Evolutionary conservation across 2,888 invertebrate species (phyloP).

Genomic region (Therioaphis trifolii): DNA sequence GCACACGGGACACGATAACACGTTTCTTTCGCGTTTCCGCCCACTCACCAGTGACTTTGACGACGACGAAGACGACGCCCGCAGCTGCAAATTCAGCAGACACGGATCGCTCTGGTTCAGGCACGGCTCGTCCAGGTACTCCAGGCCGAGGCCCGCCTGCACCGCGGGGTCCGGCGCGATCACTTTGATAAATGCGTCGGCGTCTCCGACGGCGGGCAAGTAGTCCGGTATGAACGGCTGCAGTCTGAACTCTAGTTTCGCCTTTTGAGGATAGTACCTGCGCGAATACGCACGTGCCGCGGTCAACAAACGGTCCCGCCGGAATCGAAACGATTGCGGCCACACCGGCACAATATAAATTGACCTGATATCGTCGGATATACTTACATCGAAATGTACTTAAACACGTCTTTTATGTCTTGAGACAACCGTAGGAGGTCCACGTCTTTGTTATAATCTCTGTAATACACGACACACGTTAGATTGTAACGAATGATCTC

Average conservation of each 20-base stretch:
- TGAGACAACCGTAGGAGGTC: slow-evolving; percentile 79
- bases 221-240: slow-evolving; percentile 96
- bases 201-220: slow-evolving; percentile 97
- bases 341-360: no score
- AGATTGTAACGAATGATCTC: no score
- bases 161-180: slow-evolving; percentile 78
- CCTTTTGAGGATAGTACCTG: slow-evolving; percentile 92
- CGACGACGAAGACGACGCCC: slow-evolving; percentile 72
- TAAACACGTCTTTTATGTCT: slow-evolving; percentile 92
- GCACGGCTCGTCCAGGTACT: slow-evolving; percentile 93
- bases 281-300: neutral
- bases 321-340: no score
- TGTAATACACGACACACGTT: neutral
- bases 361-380: no score
- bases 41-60: slow-evolving; percentile 46
- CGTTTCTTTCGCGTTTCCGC: neutral
- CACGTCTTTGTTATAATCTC: slow-evolving; percentile 68
- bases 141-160: slow-evolving; percentile 76
- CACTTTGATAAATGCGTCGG: slow-evolving; percentile 97
- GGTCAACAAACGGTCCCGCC: no score
- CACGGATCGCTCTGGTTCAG: slow-evolving; percentile 95
- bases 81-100: slow-evolving; percentile 89
- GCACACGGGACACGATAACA: no score
- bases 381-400: slow-evolving; percentile 85
- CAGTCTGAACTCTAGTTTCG: slow-evolving; percentile 88